These are phyloP conservation scores for Pocillopora verrucosa DNA, from an alignment of 64 coral and sea anemone genomes.

Conservation along the genomic window DNA sequence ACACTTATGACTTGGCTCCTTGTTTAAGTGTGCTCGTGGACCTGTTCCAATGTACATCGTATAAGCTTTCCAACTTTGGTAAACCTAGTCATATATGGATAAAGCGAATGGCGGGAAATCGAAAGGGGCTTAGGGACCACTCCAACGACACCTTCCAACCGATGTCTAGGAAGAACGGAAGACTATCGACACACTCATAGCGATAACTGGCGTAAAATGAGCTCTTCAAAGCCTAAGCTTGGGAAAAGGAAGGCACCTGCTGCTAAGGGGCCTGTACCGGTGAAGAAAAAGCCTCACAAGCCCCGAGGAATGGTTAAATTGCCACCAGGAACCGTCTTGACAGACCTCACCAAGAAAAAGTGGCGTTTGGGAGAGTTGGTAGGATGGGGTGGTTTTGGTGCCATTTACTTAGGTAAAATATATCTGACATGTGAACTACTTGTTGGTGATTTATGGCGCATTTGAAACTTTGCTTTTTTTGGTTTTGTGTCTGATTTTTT, in stretches of 20 bases:
- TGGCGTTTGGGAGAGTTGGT: constrained; percentile 83
- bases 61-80: background rate
- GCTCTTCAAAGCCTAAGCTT: constrained; percentile 38
- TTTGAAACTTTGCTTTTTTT: no score
- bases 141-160: background rate
- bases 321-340: constrained; percentile 62
- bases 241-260: constrained; percentile 70
- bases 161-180: no score
- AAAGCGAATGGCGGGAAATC: constrained; percentile 42
- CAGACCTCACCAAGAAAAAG: constrained; percentile 77
- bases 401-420: constrained; percentile 85
- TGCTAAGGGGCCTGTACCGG: constrained; percentile 16
- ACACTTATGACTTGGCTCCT: no score
- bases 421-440: background rate
- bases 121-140: constrained; percentile 4
- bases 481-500: no score
- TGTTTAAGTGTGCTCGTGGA: no score
- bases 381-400: constrained; percentile 98
- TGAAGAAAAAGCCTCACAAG: constrained; percentile 67
- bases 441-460: no score
- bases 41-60: background rate
- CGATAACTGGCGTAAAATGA: constrained; percentile 37
- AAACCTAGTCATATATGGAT: constrained; percentile 45
- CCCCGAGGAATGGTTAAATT: constrained; percentile 92
- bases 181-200: no score